These are phyloP conservation scores for Ailuropoda melanoleuca DNA, from an alignment of 2,113 vertebrate species.

Conservation along the genomic window DNA sequence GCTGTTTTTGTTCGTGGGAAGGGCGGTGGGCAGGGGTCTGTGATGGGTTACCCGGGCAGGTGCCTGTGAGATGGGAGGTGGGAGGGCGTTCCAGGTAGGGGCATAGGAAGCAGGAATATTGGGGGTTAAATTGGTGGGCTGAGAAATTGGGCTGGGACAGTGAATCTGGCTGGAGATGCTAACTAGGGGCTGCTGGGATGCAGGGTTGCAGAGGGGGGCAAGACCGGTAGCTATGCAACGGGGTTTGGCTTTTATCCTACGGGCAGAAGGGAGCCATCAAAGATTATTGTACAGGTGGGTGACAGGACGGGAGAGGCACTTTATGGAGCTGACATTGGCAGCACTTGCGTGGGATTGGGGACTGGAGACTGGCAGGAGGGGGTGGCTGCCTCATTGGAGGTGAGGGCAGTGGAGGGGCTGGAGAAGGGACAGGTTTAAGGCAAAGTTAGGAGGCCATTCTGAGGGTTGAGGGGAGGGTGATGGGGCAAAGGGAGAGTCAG, in stretches of 20 bases:
- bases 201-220: background rate
- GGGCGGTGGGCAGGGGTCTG: background rate
- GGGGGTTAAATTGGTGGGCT: background rate
- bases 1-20: background rate
- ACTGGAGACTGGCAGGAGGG: background rate
- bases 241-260: slow-evolving; percentile 25
- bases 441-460: background rate
- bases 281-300: slow-evolving; percentile 69
- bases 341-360: background rate
- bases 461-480: background rate
- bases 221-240: background rate
- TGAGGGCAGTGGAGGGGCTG: background rate
- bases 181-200: background rate
- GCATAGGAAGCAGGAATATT: background rate
- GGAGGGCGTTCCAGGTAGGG: background rate
- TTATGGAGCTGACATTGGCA: slow-evolving; percentile 45
- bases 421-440: background rate
- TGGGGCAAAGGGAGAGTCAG: background rate
- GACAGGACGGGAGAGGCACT: slow-evolving; percentile 52
- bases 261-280: slow-evolving; percentile 66
- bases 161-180: slow-evolving; percentile 13
- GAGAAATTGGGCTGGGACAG: background rate
- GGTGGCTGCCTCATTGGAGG: background rate
- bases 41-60: background rate
- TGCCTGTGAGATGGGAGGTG: background rate